Evolutionary conservation across 2,888 invertebrate species (phyloP).

Genomic region (Tetragonula carbonaria): DNA sequence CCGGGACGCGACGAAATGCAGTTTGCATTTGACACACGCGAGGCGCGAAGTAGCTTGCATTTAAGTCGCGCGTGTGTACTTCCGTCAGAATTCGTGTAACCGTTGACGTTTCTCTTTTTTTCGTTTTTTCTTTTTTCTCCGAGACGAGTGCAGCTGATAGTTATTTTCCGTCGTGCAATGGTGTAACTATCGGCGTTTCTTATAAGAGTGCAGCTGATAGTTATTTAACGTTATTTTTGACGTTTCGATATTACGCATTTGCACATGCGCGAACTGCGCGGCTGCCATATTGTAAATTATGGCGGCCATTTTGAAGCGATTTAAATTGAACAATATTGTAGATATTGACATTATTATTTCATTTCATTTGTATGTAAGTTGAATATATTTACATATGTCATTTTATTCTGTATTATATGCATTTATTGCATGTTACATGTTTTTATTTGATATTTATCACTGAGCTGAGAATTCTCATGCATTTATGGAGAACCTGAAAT

Average conservation of each 20-base stretch:
- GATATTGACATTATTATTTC: background rate
- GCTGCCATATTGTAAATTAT: too few species aligned
- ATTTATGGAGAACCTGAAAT: too few species aligned
- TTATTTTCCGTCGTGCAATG: background rate
- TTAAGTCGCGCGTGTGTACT: background rate
- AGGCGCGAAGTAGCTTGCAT: background rate
- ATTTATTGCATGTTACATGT: background rate
- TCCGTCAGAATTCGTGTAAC: background rate
- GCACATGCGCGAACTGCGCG: background rate
- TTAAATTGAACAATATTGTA: background rate
- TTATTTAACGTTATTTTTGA: background rate
- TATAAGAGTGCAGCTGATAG: background rate
- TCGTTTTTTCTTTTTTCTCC: background rate
- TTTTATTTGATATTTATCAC: background rate
- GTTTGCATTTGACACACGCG: conserved; percentile 36
- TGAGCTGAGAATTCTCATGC: too few species aligned
- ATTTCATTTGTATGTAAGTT: background rate
- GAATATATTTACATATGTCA: background rate
- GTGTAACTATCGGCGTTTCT: background rate
- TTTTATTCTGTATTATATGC: background rate
- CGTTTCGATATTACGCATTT: background rate
- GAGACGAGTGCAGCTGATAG: background rate
- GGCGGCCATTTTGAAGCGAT: background rate
- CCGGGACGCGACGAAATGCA: conserved; percentile 9
- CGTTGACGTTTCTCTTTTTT: background rate